phyloP scores from a whole-genome alignment of 1,140 invertebrate genomes.

The Macrobrachium rosenbergii region DNA sequence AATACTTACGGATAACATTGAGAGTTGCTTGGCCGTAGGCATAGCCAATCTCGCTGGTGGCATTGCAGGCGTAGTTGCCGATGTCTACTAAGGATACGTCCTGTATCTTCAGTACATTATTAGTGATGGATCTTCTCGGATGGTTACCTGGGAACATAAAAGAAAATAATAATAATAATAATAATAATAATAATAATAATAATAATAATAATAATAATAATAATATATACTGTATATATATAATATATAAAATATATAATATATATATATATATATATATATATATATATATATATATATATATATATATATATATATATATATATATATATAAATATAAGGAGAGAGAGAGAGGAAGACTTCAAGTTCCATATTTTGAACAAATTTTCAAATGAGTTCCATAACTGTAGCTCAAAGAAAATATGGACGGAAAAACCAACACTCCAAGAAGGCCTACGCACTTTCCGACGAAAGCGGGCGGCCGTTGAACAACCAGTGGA shows the following conservation, averaged over 20 bases:
- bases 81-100: conserved; percentile 22
- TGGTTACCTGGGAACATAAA: neutral
- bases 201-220: too few relatives aligned
- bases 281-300: too few relatives aligned
- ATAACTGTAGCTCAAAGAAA: too few relatives aligned
- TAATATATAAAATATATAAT: neutral
- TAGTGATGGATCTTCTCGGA: conserved; percentile 14
- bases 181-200: too few relatives aligned
- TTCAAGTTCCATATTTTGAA: too few relatives aligned
- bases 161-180: neutral
- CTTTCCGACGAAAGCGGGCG: neutral
- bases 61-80: conserved; percentile 58
- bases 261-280: neutral
- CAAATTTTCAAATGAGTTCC: too few relatives aligned
- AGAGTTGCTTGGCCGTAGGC: conserved; percentile 50
- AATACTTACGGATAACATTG: conserved; percentile 46
- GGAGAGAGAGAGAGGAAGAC: too few relatives aligned
- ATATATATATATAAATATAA: too few relatives aligned
- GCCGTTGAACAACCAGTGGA: conserved; percentile 43
- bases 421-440: too few relatives aligned
- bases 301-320: too few relatives aligned
- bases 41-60: conserved; percentile 23
- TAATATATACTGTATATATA: too few relatives aligned
- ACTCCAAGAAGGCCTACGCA: neutral
- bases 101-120: conserved; percentile 9